phyloP scores from a whole-genome alignment of 2,888 invertebrate genomes.

The Neoitamus cyanurus region DNA sequence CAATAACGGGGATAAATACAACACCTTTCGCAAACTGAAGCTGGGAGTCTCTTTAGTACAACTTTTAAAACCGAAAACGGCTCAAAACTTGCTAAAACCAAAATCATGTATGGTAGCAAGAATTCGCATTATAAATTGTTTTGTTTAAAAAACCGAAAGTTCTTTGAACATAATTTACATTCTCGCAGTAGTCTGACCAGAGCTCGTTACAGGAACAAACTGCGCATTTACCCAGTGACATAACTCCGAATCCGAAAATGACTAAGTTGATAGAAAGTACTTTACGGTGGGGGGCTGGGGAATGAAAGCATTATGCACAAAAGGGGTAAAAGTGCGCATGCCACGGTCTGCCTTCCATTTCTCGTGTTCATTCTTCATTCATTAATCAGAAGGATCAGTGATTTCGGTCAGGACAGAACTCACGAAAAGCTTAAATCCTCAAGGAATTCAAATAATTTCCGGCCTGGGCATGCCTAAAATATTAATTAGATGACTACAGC shows the following conservation, averaged over 20 bases:
- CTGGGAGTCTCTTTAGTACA: too few relatives aligned
- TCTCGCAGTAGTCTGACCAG: neutral
- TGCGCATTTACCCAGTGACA: neutral
- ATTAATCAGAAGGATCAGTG: conserved; percentile 17
- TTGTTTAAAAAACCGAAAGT: too few relatives aligned
- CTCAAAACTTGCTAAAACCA: too few relatives aligned
- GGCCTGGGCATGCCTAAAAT: too few relatives aligned
- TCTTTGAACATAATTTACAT: too few relatives aligned
- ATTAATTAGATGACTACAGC: too few relatives aligned
- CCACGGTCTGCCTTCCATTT: neutral
- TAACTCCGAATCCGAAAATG: conserved; percentile 20
- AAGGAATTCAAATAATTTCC: too few relatives aligned
- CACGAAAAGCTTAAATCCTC: neutral
- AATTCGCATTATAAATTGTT: too few relatives aligned
- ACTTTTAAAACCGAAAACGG: too few relatives aligned
- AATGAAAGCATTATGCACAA: neutral
- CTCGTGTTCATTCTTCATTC: conserved; percentile 10
- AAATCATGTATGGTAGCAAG: too few relatives aligned
- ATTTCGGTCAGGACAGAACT: neutral
- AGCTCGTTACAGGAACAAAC: neutral
- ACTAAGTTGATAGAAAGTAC: neutral
- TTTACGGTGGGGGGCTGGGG: neutral
- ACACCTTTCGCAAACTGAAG: too few relatives aligned
- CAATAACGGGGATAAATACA: too few relatives aligned
- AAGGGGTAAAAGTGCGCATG: conserved; percentile 11